Evolutionary conservation across 2,113 vertebrate species (phyloP).

Genomic region (Mormyrus iriodes): DNA sequence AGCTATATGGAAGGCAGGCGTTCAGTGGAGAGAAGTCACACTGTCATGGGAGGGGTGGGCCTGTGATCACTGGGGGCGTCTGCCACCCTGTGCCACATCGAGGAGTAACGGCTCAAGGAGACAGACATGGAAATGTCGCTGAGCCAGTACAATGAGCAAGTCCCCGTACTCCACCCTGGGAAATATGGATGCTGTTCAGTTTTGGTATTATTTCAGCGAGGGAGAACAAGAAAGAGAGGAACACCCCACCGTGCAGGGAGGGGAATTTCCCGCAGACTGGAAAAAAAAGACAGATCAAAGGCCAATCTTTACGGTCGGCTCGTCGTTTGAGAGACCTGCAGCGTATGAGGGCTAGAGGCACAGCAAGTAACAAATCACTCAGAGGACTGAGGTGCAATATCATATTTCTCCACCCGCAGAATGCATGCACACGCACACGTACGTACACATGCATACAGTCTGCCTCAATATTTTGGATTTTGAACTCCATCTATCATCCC

Average conservation of each 20-base stretch:
- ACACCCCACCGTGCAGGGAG: not conserved
- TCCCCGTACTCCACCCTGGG: not conserved
- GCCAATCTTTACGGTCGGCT: not conserved
- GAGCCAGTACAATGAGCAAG: not conserved
- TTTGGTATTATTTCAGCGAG: conserved; percentile 21
- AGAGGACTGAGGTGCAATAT: not conserved
- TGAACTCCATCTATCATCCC: not conserved
- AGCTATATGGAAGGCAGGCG: not conserved
- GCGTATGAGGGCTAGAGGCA: not conserved
- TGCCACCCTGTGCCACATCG: not conserved
- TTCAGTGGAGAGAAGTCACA: not conserved
- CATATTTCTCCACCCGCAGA: not conserved
- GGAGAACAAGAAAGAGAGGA: conserved; percentile 23
- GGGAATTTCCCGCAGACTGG: conserved; percentile 21
- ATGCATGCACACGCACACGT: not conserved
- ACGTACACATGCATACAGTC: not conserved
- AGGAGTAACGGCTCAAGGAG: not conserved
- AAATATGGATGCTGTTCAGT: not conserved
- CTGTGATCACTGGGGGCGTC: not conserved
- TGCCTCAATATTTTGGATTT: not conserved
- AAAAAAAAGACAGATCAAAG: not conserved
- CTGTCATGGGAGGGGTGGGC: not conserved
- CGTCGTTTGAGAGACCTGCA: not conserved
- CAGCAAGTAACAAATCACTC: not conserved
- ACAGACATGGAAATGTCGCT: not conserved